Conservation (phyloP, 2,888 invertebrate species). For the Pilophorus perplexus region DNA sequence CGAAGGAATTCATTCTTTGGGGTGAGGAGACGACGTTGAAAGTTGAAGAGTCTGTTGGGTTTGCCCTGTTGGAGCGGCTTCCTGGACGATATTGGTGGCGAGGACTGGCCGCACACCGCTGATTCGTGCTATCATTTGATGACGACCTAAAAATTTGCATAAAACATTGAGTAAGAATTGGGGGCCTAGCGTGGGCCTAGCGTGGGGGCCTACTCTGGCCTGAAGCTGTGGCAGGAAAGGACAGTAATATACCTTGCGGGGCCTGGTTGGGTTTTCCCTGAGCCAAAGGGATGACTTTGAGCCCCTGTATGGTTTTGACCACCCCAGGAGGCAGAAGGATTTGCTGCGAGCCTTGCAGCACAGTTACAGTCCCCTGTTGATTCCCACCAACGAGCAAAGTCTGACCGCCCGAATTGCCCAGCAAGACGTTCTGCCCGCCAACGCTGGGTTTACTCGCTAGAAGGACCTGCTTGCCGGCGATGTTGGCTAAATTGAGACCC, state of each 20-base stretch:
- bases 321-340: conserved; percentile 63
- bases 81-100: conserved; percentile 45
- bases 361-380: conserved; percentile 48
- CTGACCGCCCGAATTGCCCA: conserved; percentile 49
- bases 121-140: conserved; percentile 56
- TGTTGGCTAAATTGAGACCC: conserved; percentile 57
- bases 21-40: conserved; percentile 11
- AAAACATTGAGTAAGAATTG: conserved; percentile 17
- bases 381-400: conserved; percentile 45
- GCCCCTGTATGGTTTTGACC: conserved; percentile 61
- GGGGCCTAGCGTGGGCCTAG: no score
- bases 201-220: no score
- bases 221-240: no score
- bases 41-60: conserved; percentile 9
- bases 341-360: conserved; percentile 55
- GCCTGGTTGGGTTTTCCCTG: conserved; percentile 41
- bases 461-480: conserved; percentile 60
- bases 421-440: conserved; percentile 48
- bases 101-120: conserved; percentile 48
- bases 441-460: conserved; percentile 54
- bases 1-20: conserved; percentile 29
- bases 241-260: conserved; percentile 40
- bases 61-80: conserved; percentile 31
- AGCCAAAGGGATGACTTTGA: conserved; percentile 59
- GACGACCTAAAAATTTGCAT: conserved; percentile 48